phyloP scores from a whole-genome alignment of 2,797 vertebrate genomes.

The Liparis tanakae region DNA sequence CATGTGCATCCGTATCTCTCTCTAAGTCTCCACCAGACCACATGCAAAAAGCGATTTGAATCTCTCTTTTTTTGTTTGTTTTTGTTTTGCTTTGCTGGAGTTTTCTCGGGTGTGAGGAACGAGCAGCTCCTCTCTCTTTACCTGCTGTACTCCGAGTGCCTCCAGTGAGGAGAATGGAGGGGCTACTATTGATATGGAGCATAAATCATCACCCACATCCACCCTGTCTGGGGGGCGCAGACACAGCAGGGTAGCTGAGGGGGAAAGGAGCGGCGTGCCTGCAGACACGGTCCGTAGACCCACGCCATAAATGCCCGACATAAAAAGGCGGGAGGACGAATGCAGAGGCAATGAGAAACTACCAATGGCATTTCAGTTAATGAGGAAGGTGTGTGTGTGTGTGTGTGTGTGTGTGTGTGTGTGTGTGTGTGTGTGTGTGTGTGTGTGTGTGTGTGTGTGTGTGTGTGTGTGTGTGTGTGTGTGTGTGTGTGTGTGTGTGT shows the following conservation, averaged over 20 bases:
- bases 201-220: conserved; percentile 86
- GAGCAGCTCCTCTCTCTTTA: conserved; percentile 74
- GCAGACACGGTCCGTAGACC: conserved; percentile 20
- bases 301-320: conserved; percentile 14
- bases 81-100: conserved; percentile 77
- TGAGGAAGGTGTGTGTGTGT: conserved; percentile 53
- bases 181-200: conserved; percentile 79
- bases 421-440: conserved; percentile 46
- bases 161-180: conserved; percentile 41
- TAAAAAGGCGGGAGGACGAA: conserved; percentile 30
- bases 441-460: conserved; percentile 43
- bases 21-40: conserved; percentile 6
- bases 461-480: conserved; percentile 39
- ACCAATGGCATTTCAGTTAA: conserved; percentile 74
- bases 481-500: conserved; percentile 41
- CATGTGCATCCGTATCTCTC: conserved; percentile 37
- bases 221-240: conserved; percentile 77
- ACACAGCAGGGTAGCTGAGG: conserved; percentile 58
- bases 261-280: background rate
- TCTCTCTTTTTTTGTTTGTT: conserved; percentile 41
- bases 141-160: conserved; percentile 68
- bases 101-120: conserved; percentile 51
- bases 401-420: conserved; percentile 38
- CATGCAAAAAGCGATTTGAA: conserved; percentile 49
- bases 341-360: conserved; percentile 55